phyloP scores from a whole-genome alignment of 2,113 vertebrate genomes.

The Danio rerio region DNA sequence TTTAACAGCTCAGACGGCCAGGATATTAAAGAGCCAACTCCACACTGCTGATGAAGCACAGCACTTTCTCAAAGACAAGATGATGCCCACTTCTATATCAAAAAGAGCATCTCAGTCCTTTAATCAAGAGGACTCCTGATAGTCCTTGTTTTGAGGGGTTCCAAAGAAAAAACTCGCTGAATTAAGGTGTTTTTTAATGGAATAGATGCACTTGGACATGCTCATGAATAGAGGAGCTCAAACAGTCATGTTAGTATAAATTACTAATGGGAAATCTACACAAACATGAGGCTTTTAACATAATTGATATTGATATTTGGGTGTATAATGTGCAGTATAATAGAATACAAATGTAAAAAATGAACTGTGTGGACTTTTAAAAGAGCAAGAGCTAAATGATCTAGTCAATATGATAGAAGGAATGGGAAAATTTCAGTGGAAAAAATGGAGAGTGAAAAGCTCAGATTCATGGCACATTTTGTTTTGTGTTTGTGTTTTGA shows the following conservation, averaged over 20 bases:
- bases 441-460: too few species aligned
- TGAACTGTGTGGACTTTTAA: background rate
- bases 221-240: background rate
- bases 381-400: too few species aligned
- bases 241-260: background rate
- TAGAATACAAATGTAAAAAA: background rate
- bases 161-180: slow-evolving; percentile 10
- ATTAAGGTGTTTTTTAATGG: slow-evolving; percentile 27
- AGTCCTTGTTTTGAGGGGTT: slow-evolving; percentile 23
- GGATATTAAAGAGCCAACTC: slow-evolving; percentile 49
- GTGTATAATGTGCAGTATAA: background rate
- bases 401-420: too few species aligned
- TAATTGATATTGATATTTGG: background rate
- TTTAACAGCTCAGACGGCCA: slow-evolving; percentile 76
- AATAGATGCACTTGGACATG: background rate
- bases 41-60: slow-evolving; percentile 28
- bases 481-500: background rate
- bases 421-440: too few species aligned
- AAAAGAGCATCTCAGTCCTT: slow-evolving; percentile 36
- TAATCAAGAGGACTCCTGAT: slow-evolving; percentile 51
- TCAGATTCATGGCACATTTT: too few species aligned
- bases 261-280: background rate
- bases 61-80: slow-evolving; percentile 39
- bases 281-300: background rate
- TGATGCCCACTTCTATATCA: slow-evolving; percentile 48